Percentiles rank a stretch among this genome's conserved stretches.
Evolutionary conservation across 2,797 vertebrate species (phyloP).

Genomic region (Rhynchotus rufescens): DNA sequence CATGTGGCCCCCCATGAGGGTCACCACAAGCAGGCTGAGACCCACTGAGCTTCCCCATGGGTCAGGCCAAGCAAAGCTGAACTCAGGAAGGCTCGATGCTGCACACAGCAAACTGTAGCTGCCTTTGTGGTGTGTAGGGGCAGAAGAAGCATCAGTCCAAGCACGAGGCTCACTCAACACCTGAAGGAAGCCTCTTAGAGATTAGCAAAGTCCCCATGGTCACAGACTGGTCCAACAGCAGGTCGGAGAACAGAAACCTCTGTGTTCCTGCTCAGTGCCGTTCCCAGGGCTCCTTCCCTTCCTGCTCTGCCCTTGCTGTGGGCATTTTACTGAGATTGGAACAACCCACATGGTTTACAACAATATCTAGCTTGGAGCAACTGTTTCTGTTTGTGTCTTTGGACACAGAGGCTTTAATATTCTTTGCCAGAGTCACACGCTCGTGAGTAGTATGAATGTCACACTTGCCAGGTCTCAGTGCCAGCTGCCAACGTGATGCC

Average conservation of each 20-base stretch:
- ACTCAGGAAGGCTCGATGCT: neutral
- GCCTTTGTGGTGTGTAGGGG: neutral
- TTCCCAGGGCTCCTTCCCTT: neutral
- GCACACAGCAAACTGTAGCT: neutral
- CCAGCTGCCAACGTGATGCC: constrained; percentile 1
- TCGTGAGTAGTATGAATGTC: neutral
- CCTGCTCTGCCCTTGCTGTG: neutral
- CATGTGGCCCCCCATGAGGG: neutral
- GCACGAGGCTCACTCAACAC: neutral
- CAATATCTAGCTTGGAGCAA: neutral
- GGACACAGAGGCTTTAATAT: constrained; percentile 6
- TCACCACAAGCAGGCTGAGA: neutral
- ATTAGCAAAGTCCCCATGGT: neutral
- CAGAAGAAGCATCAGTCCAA: neutral
- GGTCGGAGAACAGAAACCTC: neutral
- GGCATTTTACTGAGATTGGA: neutral
- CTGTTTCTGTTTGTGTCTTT: neutral
- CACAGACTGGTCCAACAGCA: neutral
- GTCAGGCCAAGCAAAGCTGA: neutral
- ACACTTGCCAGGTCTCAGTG: neutral
- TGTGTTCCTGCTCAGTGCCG: neutral
- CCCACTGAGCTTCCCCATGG: fast-evolving
- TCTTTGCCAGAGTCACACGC: neutral
- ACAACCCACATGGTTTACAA: neutral
- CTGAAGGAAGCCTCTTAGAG: neutral